Evolutionary conservation across 2,113 vertebrate genomes (phyloP).

Genomic region (Amblyopsis rosae): DNA sequence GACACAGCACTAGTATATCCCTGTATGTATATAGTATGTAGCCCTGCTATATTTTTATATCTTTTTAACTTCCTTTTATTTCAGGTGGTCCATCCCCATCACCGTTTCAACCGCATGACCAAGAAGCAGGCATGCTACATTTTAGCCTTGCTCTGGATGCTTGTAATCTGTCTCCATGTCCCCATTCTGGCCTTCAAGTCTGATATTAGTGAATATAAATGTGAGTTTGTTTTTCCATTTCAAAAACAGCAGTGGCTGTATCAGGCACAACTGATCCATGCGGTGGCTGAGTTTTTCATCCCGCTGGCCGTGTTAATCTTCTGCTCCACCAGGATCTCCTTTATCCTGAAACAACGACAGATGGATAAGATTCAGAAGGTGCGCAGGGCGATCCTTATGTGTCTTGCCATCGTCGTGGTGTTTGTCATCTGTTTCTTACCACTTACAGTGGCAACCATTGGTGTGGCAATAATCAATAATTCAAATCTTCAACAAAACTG

Average conservation of each 20-base stretch:
- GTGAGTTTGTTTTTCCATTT: conserved; percentile 66
- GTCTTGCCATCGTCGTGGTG: conserved; percentile 52
- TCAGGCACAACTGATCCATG: conserved; percentile 43
- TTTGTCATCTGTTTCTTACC: conserved; percentile 76
- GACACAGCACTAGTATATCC: too few relatives aligned
- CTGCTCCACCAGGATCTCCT: conserved; percentile 65
- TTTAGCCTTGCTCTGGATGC: conserved; percentile 52
- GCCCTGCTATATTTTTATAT: background rate
- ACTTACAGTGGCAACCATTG: conserved; percentile 60
- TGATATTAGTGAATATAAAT: too few relatives aligned
- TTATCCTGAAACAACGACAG: conserved; percentile 50
- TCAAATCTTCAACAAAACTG: conserved; percentile 35
- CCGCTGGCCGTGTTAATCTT: conserved; percentile 62
- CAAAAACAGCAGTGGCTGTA: conserved; percentile 2
- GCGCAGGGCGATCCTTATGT: conserved; percentile 62
- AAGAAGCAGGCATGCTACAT: conserved; percentile 39
- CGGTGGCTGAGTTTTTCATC: conserved; percentile 60
- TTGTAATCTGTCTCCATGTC: conserved; percentile 61
- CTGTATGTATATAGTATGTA: too few relatives aligned
- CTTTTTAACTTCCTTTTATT: background rate
- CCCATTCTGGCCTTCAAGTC: conserved; percentile 61
- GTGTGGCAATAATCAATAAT: conserved; percentile 27
- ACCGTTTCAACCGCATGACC: conserved; percentile 63
- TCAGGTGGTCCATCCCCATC: conserved; percentile 73
- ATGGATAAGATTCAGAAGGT: conserved; percentile 52